Base-by-base conservation (phyloP, 2,113 vertebrate genomes). In the Pagrus major region DNA sequence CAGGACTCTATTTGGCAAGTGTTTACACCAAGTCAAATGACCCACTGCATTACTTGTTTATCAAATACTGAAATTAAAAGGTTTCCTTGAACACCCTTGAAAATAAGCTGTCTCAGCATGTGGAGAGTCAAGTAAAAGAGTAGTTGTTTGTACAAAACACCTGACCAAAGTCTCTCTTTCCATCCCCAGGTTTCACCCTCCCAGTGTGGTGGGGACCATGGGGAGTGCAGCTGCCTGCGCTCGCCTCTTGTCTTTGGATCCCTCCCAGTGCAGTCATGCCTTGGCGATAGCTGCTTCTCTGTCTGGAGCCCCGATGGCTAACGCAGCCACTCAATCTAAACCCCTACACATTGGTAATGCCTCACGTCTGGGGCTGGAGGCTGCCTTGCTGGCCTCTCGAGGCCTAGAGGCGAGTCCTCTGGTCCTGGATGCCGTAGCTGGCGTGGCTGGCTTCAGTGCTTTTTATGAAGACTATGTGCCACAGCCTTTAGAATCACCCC, bases 281-380 rank as follows among this genome's bases (percentile, higher is more conserved):
- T 69, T 97, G 85, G 96, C 96, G 55, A 96, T 97, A 0, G 96
- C 96, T 0, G 95, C 96, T 0, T 97, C 96, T 0, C 92, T 97
- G 0, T 95, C 96, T 0, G 97, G 97, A 11, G 96, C 96, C 0
- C 97, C 97, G 10, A 97, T 97, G 96, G 96, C 96, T 18, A 97
- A 97, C 1, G 97, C 97, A 0, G 96, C 96, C 80, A 97, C 97
- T 37, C 96, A 96, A 65, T 95, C 95, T 76, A 97, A 97, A 84
- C 96, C 97, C 0, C 78, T 97, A 51, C 96, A 97, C 58, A 93
- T 97, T 0, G 96, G 96, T 0, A 97, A 97, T 0, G 96, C 96
- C 0, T 73, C 96, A 1, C 96, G 96, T 44, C 88, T 97, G 74
- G 97, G 97, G 10, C 63, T 97, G 1, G 96, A 97, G 83, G 96